Base-by-base conservation (phyloP, 1,140 invertebrate species). In the Lasioglossum baleicum region DNA sequence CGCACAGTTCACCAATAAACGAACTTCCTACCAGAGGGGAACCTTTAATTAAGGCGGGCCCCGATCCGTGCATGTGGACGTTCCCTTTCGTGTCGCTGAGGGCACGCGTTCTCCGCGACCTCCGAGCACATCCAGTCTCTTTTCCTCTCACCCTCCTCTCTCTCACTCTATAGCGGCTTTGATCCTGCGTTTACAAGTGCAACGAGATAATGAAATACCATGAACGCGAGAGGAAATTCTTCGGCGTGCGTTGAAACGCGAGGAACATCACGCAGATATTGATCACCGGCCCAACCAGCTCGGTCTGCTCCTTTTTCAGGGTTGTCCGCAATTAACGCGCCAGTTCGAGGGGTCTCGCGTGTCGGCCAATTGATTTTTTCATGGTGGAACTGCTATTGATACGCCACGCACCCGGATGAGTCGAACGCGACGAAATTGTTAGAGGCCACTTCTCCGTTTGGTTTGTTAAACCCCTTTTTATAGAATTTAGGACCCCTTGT, bases 11-110 rank as follows among this genome's bases (percentile, higher is more conserved):
- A 13, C 61, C 68, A 68, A 79, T 79, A 73, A 79, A 82, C 79
- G 69, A 82, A 82, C 75, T 82, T 79, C 58, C 70, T 82, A 79
- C 17, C 44, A 48, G 44, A 48, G 35, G 63, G 22, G 69, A 82
- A 82, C 81, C 81, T 79, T 79, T 69, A 82, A 82, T 82, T 79
- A 82, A 82, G 80, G 75, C 75, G 80, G 68, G 78, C 63, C 65
- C 75, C 51, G 13, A 53, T 81, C 35, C 56, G 56, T 66, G 58
- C 61, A 80, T 75, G 61, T 56, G 67, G 65, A 81, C 58, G 61
- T 40, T 22, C 44, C 44, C 66, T 68, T 68, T 67, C 56, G 69
- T 74, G 81, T 82, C 81, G 69, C 75, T 20, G 13, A 69, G 69
- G 69, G 76, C 64, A 82, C 75, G 61, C 68, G 77, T 82, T 42